Base-by-base conservation (phyloP, 2,113 vertebrate species). In the Rhabdornis inornatus region DNA sequence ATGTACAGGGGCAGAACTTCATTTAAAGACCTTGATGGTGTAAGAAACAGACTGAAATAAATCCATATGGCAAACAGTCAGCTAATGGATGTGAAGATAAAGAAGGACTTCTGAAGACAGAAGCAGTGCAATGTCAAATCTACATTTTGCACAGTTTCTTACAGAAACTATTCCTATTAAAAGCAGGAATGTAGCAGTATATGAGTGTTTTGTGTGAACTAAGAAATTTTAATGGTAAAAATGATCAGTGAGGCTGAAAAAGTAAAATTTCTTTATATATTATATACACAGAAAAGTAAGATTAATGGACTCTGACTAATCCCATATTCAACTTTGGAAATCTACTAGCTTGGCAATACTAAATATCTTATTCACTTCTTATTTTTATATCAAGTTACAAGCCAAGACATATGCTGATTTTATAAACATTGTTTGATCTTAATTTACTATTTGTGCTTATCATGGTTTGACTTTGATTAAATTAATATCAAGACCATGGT, bases 1-100 rank as follows among this genome's bases (percentile, higher is more conserved):
- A 96, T 96, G 90, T 84, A 82, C 40, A 77, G 68, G 68, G 69
- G 65, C 61, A 94, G 90, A 93, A 87, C 85, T 94, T 90, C 44
- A 57, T 93, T 93, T 96, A 87, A 81, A 89, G 88, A 71, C 72
- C 80, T 88, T 56, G 83, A 71, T 89, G 72, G 86, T 82, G n/a
- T 79, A 83, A 92, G 80, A 95, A 68, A 42, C 47, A 90, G 83
- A 65, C 65, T 53, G 90, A 92, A 94, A 89, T 90, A 93, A 96
- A 88, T 93, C 68, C 79, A 88, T 35, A 83, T 70, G 80, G 66
- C 93, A 83, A 93, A 70, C 53, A 92, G 71, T 4, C 78, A 65
- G 76, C 79, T 92, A 95, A 88, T 74, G 94, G 69, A 68, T 68
- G 8, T 0, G 0, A 79, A 96, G 88, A 93, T 87, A 84, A 94